Percentiles rank a stretch among this genome's conserved stretches.
Conservation (phyloP, 2,797 vertebrate species). For the Acanthurus lineatus region DNA sequence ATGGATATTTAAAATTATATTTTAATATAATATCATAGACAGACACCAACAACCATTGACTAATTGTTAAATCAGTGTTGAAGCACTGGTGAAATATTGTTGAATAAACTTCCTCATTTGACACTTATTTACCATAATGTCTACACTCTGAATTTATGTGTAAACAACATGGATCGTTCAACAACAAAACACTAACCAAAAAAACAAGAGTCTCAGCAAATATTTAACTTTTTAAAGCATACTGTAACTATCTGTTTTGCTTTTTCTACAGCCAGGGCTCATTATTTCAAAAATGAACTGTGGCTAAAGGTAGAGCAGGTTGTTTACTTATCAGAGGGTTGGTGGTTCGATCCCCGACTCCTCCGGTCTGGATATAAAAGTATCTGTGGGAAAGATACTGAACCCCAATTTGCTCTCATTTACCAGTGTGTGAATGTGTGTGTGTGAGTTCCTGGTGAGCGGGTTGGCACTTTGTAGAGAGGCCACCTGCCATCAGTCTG, state of each 20-base stretch:
- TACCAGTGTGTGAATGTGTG: not conserved
- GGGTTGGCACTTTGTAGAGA: too few species aligned
- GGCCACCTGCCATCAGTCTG: too few species aligned
- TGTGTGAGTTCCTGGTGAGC: too few species aligned
- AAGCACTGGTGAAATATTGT: slow-evolving; percentile 19
- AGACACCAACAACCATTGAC: not conserved
- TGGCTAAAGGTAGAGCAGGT: too few species aligned
- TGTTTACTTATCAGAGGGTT: too few species aligned
- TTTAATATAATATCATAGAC: too few species aligned
- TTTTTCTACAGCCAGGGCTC: not conserved
- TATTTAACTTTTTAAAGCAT: not conserved
- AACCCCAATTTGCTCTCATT: too few species aligned
- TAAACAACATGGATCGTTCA: slow-evolving; percentile 11
- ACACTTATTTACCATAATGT: slow-evolving; percentile 12
- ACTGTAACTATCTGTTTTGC: not conserved
- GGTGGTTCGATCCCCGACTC: too few species aligned
- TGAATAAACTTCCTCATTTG: not conserved
- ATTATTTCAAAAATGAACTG: too few species aligned
- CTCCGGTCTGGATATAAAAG: too few species aligned
- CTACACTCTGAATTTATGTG: not conserved
- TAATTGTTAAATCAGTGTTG: not conserved
- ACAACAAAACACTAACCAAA: not conserved
- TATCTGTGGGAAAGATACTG: too few species aligned
- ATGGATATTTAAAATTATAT: too few species aligned
- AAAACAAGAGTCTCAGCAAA: not conserved